Base-by-base conservation (phyloP, 2,113 vertebrate species). In the Hippoglossus stenolepis region DNA sequence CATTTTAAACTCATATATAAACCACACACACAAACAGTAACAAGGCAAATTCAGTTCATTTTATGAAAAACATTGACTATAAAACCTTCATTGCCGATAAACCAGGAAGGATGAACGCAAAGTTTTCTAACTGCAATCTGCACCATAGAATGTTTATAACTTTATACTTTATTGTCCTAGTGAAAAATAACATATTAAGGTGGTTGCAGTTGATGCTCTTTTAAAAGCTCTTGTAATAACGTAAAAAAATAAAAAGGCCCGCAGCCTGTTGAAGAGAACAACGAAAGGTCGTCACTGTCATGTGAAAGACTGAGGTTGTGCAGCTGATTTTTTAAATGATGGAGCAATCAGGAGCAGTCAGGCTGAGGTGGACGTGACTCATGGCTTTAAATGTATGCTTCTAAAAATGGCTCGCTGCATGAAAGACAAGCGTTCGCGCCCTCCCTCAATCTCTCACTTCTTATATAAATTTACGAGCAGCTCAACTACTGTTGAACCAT, bases 391-490 rank as follows among this genome's bases (percentile, higher is more conserved):
- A 93, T 88, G 86, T 65, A 86, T 67, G 77, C 45, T 83, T 72
- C 90, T 89, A 88, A 91, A 92, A 93, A 84, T 76, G 87, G 62
- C 83, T 72, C 86, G 76, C 65, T 75, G 79, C 78, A 79, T 71
- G 73, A 81, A 77, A 82, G 80, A 79, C 12, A n/a, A 43, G 58
- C 13, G 71, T 74, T 58, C n/a, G 38, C 9, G n/a, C 70, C 81
- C 75, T 74, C 69, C 43, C 71, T 79, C 66, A 77, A 10, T 75
- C 80, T 75, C 81, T 74, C 78, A 73, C 80, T 73, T 87, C 77
- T 86, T 51, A 43, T 67, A 61, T 26, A 73, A 70, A 73, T 89
- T 64, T 85, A 90, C 70, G 84, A 86, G 86, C 75, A 67, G 73
- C 84, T 82, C 78, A 71, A 81, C 89, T 85, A 72, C 84, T 74